Evolutionary conservation across 2,888 invertebrate species (phyloP), one percentile per base, ranked within the genome.

Genomic region (Trichopoda pennipes): DNA sequence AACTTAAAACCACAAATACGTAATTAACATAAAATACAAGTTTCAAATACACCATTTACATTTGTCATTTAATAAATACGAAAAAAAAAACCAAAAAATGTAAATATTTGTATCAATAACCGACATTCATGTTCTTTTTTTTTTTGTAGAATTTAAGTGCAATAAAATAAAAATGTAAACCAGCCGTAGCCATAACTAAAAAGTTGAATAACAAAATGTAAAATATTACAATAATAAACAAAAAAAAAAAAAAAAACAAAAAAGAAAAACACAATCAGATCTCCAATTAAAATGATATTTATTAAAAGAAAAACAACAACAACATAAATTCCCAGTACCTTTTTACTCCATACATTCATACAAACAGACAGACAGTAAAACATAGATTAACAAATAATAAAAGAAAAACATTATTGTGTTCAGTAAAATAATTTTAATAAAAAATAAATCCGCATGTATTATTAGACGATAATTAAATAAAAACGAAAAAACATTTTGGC

Each of bases 111-210:
- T 51, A 73, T 2, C 19, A 19, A 35, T 63, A 44, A 12, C 21
- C 42, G n/a, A 58, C 64, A 68, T 61, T 23, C 49, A 64, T 56
- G 58, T 60, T 38, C 35, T 2, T 38, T 38, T 66, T 68, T 53
- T 70, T 75, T 75, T 68, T 44, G 63, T 78, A 82, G 72, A 60
- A 66, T 80, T 78, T 83, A 74, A 80, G 80, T 80, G 76, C 77
- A 83, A 83, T 78, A 83, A 63, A 75, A 60, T 58, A 70, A 60
- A n/a, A 70, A 74, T 53, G 49, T 76, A 69, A 72, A 79, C 72
- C 77, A 75, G 66, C 79, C 82, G 76, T 79, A 82, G 82, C 70
- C 82, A 82, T 82, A 82, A 60, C 42, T 79, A 14, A 42, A 64
- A 64, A 73, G 19, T 38, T 7, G 44, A 58, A 35, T 16, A 73